These are phyloP conservation scores for Sminthurinus aureus DNA, from an alignment of 2,888 invertebrate species.

Conservation along the genomic window DNA sequence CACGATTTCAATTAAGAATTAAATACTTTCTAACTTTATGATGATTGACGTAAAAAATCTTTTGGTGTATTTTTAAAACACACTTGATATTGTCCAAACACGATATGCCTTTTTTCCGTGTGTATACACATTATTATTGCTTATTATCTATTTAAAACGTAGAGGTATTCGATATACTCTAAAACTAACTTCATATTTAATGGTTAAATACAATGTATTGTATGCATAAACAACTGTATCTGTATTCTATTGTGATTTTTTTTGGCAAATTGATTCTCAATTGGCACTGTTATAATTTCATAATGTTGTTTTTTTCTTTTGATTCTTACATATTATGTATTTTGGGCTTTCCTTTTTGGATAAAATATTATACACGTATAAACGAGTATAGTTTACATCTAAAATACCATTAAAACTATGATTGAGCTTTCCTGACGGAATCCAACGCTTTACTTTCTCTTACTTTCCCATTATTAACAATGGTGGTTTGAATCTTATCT, in stretches of 20 bases:
- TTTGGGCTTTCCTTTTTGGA: too few species aligned
- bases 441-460: too few species aligned
- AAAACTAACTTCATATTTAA: constrained; percentile 5
- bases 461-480: too few species aligned
- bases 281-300: constrained; percentile 32
- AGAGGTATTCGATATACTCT: constrained; percentile 3
- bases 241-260: background rate
- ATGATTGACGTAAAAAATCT: background rate
- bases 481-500: too few species aligned
- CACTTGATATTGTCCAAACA: constrained; percentile 5
- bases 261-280: constrained; percentile 33
- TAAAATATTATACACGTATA: background rate
- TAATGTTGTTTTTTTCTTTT: too few species aligned
- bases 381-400: background rate
- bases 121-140: background rate
- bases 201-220: background rate
- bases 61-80: background rate
- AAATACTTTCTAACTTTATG: too few species aligned
- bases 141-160: background rate
- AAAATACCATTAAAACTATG: too few species aligned
- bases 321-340: too few species aligned
- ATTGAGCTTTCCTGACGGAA: too few species aligned
- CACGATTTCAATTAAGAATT: too few species aligned
- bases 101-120: background rate
- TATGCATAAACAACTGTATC: too few species aligned